Percentiles rank a stretch among this genome's conserved stretches.
These are phyloP conservation scores for Sebastes minor DNA, from an alignment of 2,797 vertebrate species.

Conservation along the genomic window DNA sequence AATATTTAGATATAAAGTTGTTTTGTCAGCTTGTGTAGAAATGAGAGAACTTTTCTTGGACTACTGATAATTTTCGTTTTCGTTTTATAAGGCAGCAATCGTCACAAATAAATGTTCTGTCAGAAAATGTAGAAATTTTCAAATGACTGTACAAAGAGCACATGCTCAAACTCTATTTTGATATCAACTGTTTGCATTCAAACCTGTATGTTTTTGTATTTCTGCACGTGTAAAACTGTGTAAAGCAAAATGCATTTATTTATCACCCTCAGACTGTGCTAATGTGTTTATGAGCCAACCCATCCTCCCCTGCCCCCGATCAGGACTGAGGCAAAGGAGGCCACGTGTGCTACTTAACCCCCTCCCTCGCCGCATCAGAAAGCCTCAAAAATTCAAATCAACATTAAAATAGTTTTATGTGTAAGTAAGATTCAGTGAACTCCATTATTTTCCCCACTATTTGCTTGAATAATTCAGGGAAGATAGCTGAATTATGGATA, in stretches of 20 bases:
- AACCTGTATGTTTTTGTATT: background rate
- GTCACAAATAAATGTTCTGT: background rate
- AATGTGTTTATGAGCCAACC: conserved; percentile 60
- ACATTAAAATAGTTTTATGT: conserved; percentile 94
- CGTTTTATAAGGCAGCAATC: background rate
- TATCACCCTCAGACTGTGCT: conserved; percentile 44
- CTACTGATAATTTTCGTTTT: background rate
- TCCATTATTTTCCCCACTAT: conserved; percentile 99
- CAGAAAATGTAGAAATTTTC: background rate
- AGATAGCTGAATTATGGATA: conserved; percentile 99
- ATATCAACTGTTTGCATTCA: background rate
- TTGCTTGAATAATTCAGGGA: conserved; percentile 99
- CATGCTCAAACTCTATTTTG: background rate
- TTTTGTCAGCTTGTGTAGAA: background rate
- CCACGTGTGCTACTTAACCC: conserved; percentile 54
- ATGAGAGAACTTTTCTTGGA: background rate
- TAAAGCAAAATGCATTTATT: conserved; percentile 44
- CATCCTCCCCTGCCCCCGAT: conserved; percentile 34
- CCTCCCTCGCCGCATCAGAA: conserved; percentile 53
- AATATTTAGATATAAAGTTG: conserved; percentile 16
- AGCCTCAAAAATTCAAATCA: conserved; percentile 94
- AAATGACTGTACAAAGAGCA: background rate
- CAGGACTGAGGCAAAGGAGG: conserved; percentile 50
- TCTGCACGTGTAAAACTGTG: background rate
- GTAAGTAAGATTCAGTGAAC: conserved; percentile 95